Percentiles rank a stretch among this genome's conserved stretches.
phyloP scores from a whole-genome alignment of 1,140 invertebrate species.

The Tetramorium parvispinum region DNA sequence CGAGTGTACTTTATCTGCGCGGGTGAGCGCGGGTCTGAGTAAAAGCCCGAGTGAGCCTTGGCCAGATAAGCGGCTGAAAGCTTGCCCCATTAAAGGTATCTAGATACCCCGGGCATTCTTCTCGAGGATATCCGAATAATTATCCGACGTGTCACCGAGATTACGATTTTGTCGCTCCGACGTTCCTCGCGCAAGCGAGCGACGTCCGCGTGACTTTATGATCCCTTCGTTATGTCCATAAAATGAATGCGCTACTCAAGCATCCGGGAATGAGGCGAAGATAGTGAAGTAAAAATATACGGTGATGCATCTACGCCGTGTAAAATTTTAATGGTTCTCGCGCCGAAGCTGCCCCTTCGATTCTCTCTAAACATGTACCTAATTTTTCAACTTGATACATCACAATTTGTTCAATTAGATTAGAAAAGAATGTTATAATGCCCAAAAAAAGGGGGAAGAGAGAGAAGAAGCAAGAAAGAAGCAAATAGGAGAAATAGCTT shows the following conservation, averaged over 20 bases:
- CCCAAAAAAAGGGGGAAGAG: not conserved
- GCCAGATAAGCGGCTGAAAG: conserved; percentile 82
- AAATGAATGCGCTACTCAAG: conserved; percentile 32
- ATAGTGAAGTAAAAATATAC: conserved; percentile 13
- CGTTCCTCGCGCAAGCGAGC: conserved; percentile 52
- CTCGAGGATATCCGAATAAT: conserved; percentile 82
- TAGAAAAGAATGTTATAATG: not conserved
- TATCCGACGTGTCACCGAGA: conserved; percentile 79
- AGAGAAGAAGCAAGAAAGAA: not conserved
- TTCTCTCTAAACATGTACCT: not conserved
- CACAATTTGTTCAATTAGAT: not conserved
- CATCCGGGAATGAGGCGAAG: not conserved
- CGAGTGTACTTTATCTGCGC: conserved; percentile 81
- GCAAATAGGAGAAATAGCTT: not conserved
- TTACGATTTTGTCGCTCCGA: conserved; percentile 75
- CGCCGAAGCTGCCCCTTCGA: not conserved
- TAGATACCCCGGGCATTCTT: conserved; percentile 80
- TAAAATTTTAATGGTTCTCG: not conserved
- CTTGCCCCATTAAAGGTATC: conserved; percentile 83
- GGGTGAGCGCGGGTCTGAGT: conserved; percentile 77
- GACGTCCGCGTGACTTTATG: conserved; percentile 71
- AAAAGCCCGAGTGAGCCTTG: conserved; percentile 81
- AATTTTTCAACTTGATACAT: not conserved
- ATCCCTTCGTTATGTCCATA: conserved; percentile 51
- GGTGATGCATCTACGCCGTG: conserved; percentile 43